These are phyloP conservation scores for Ormyrus rosae DNA, from an alignment of 2,888 invertebrate genomes.

Conservation along the genomic window DNA sequence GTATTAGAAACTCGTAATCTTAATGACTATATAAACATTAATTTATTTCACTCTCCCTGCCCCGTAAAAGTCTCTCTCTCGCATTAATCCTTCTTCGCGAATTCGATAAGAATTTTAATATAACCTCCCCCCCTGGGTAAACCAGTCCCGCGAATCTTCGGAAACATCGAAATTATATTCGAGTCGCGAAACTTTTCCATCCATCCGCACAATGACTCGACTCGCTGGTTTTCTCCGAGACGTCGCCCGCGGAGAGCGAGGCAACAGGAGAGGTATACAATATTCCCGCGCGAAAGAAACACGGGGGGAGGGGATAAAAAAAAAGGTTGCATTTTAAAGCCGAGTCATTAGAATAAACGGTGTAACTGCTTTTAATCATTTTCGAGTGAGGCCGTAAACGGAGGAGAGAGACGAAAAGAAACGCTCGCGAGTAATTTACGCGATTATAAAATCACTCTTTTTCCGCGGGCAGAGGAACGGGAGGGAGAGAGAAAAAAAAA, in stretches of 20 bases:
- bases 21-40: no score
- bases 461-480: background rate
- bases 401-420: conserved; percentile 8
- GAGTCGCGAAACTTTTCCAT: background rate
- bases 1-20: no score
- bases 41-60: no score
- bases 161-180: no score
- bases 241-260: conserved; percentile 26
- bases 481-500: background rate
- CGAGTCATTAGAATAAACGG: conserved; percentile 47
- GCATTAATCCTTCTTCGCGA: no score
- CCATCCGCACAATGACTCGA: background rate
- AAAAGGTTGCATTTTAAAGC: conserved; percentile 18
- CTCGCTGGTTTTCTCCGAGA: conserved; percentile 3
- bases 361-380: conserved; percentile 48
- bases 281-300: conserved; percentile 13
- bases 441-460: conserved; percentile 51
- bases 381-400: conserved; percentile 20
- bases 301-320: background rate
- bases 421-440: conserved; percentile 19
- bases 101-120: no score
- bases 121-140: no score
- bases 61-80: no score
- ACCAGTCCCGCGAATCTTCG: no score
- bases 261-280: background rate